phyloP scores from a whole-genome alignment of 2,113 vertebrate genomes.

The Sakesphorus luctuosus region DNA sequence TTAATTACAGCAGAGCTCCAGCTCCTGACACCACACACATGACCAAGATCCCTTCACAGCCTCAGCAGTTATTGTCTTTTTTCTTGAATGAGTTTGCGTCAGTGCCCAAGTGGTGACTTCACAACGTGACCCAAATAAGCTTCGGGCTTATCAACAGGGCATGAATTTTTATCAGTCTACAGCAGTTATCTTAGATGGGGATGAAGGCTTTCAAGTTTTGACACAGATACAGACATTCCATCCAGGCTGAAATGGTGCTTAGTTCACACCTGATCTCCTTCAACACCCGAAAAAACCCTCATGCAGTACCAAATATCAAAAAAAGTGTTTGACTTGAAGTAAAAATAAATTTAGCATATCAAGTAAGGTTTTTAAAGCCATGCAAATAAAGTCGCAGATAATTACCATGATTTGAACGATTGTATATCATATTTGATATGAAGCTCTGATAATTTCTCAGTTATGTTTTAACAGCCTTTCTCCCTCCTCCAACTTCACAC shows the following conservation, averaged over 20 bases:
- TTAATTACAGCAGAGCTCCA: neutral
- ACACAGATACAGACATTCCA: neutral
- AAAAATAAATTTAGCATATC: neutral
- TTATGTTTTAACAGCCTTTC: neutral
- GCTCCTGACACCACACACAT: neutral
- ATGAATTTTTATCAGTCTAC: neutral
- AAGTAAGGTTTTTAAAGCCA: neutral
- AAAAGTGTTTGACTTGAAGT: neutral
- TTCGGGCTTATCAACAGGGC: neutral
- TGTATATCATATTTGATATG: neutral
- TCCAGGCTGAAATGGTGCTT: neutral
- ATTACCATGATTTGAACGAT: neutral
- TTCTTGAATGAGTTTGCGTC: neutral
- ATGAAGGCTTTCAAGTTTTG: neutral
- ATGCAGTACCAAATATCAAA: neutral
- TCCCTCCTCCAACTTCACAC: neutral
- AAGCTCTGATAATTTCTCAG: neutral
- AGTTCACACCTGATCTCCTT: neutral
- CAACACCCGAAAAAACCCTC: neutral
- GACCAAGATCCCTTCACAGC: neutral
- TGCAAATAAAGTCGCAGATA: neutral
- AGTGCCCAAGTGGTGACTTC: neutral
- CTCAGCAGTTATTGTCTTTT: neutral
- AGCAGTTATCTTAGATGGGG: neutral
- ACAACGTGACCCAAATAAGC: neutral